These are phyloP conservation scores for Danaus plexippus DNA, from an alignment of 1,140 invertebrate species.

Conservation along the genomic window DNA sequence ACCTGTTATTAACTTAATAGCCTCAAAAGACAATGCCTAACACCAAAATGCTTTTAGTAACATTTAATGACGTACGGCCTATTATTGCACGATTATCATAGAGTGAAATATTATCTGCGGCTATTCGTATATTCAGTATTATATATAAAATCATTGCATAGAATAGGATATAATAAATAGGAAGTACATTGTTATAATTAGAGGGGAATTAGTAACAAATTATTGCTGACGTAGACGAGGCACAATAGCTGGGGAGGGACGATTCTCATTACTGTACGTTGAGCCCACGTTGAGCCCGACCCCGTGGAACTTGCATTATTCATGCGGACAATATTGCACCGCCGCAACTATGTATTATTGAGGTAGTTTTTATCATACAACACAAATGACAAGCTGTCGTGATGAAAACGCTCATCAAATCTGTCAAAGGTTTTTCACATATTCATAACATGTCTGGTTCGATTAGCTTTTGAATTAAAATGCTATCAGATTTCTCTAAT, in stretches of 20 bases:
- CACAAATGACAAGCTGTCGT: slow-evolving; percentile 11
- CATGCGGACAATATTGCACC: slow-evolving; percentile 62
- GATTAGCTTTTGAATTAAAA: too few species aligned
- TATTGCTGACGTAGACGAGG: slow-evolving; percentile 46
- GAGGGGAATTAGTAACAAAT: slow-evolving; percentile 59
- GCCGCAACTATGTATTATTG: slow-evolving; percentile 41
- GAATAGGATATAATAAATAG: too few species aligned
- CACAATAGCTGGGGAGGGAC: slow-evolving; percentile 45
- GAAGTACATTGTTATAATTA: slow-evolving; percentile 39
- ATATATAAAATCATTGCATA: too few species aligned
- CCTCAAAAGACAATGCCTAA: slow-evolving; percentile 19
- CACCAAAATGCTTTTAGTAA: slow-evolving; percentile 22
- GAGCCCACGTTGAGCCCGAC: slow-evolving; percentile 34
- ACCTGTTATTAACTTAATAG: slow-evolving; percentile 20
- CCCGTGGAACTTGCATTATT: slow-evolving; percentile 56
- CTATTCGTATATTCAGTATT: too few species aligned
- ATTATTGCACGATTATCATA: neutral
- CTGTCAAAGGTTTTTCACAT: too few species aligned
- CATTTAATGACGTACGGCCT: neutral
- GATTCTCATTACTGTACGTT: slow-evolving; percentile 54
- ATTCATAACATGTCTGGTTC: too few species aligned
- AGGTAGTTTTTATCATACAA: slow-evolving; percentile 25
- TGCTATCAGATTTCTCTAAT: too few species aligned
- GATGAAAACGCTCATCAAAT: too few species aligned
- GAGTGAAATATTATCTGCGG: too few species aligned